Conservation (phyloP, 53 echinoderm and acorn worm species). For the Zoroaster sp. region DNA sequence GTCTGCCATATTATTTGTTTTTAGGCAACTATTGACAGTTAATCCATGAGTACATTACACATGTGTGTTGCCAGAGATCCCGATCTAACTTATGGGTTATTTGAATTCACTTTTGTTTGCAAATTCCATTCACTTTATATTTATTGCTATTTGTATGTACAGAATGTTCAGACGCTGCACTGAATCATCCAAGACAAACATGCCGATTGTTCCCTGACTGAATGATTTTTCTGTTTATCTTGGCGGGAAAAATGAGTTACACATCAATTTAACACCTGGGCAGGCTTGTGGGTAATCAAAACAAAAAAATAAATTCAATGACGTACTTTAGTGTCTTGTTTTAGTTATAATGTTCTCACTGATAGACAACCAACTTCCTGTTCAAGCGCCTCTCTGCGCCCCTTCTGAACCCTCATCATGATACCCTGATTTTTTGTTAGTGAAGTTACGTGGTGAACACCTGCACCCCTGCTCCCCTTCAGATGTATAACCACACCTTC, state of each 20-base stretch:
- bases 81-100: too few relatives aligned
- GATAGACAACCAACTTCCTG: not conserved
- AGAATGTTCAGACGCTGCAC: too few relatives aligned
- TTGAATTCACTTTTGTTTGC: too few relatives aligned
- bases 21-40: too few relatives aligned
- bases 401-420: not conserved
- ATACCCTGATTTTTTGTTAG: not conserved
- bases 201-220: too few relatives aligned
- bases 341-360: not conserved
- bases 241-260: not conserved
- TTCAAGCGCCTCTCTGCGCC: not conserved
- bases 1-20: too few relatives aligned
- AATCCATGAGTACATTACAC: too few relatives aligned
- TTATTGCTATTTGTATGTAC: too few relatives aligned
- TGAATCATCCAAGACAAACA: too few relatives aligned
- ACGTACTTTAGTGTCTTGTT: not conserved
- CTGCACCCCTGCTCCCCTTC: not conserved
- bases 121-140: too few relatives aligned
- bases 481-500: slow-evolving; percentile 7
- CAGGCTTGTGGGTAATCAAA: not conserved
- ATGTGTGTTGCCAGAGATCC: too few relatives aligned
- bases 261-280: not conserved
- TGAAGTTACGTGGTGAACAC: not conserved
- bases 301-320: not conserved
- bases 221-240: not conserved